These are phyloP conservation scores for Tipula lateralis DNA, from an alignment of 2,888 invertebrate genomes.

Conservation along the genomic window DNA sequence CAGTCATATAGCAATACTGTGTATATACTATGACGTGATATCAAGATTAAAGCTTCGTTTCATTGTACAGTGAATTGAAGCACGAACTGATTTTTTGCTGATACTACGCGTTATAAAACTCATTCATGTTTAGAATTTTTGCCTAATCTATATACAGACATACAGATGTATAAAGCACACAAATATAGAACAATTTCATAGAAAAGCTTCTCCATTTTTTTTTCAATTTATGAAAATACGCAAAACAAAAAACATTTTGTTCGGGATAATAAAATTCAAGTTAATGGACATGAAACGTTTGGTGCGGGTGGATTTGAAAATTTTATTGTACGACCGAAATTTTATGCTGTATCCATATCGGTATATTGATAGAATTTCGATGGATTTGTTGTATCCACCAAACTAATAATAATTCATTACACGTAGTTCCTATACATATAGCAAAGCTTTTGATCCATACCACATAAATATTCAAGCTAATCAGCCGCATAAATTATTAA, in stretches of 20 bases:
- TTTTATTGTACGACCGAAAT: not conserved
- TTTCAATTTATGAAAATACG: not conserved
- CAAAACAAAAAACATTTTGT: not conserved
- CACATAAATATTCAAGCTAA: not conserved
- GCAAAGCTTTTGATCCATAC: not conserved
- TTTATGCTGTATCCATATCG: not conserved
- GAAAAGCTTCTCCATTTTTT: not conserved
- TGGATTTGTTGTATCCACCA: not conserved
- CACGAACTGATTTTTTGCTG: not conserved
- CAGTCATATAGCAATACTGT: not conserved
- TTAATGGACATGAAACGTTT: constrained; percentile 5
- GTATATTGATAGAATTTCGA: not conserved
- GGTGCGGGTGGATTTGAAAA: not conserved
- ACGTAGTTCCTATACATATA: not conserved
- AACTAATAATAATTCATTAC: not conserved
- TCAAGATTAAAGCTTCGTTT: not conserved
- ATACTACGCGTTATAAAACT: not conserved
- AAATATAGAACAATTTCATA: not conserved
- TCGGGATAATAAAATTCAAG: not conserved
- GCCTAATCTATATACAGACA: not conserved
- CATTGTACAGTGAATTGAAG: not conserved
- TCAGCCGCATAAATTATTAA: not conserved
- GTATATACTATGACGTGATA: not conserved
- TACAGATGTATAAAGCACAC: not conserved
- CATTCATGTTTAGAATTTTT: not conserved